Evolutionary conservation across 2,888 invertebrate species (phyloP).

Genomic region (Drosophila mercatorum): DNA sequence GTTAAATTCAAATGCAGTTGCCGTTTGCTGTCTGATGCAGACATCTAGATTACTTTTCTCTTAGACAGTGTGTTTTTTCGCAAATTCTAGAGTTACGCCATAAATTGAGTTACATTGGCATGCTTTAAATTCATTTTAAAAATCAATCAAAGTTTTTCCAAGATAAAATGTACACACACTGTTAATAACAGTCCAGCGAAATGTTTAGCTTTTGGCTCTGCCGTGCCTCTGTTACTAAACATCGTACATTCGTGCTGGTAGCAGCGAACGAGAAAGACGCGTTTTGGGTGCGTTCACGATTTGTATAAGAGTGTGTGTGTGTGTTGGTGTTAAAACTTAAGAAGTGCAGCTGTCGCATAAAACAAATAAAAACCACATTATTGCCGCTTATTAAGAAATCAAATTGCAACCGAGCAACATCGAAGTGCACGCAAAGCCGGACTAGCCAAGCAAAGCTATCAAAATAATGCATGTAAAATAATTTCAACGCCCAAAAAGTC

Average conservation of each 20-base stretch:
- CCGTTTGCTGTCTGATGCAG: neutral
- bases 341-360: constrained; percentile 73
- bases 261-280: constrained; percentile 65
- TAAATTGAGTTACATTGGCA: neutral
- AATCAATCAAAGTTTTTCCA: neutral
- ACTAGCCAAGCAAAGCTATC: constrained; percentile 19
- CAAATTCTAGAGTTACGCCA: neutral
- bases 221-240: constrained; percentile 21
- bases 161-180: constrained; percentile 7
- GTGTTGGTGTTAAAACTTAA: constrained; percentile 54
- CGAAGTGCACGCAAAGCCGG: constrained; percentile 21
- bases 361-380: constrained; percentile 65
- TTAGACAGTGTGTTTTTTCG: neutral
- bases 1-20: constrained; percentile 38
- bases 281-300: constrained; percentile 56
- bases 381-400: constrained; percentile 26
- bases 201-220: constrained; percentile 26
- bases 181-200: constrained; percentile 41
- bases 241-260: constrained; percentile 60
- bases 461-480: constrained; percentile 51
- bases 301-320: constrained; percentile 28
- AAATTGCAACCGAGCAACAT: constrained; percentile 32
- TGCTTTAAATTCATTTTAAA: neutral
- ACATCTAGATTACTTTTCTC: neutral
- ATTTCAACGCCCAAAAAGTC: constrained; percentile 75